Evolutionary conservation across 2,888 invertebrate genomes (phyloP).

Genomic region (Tanytarsus gracilentus): DNA sequence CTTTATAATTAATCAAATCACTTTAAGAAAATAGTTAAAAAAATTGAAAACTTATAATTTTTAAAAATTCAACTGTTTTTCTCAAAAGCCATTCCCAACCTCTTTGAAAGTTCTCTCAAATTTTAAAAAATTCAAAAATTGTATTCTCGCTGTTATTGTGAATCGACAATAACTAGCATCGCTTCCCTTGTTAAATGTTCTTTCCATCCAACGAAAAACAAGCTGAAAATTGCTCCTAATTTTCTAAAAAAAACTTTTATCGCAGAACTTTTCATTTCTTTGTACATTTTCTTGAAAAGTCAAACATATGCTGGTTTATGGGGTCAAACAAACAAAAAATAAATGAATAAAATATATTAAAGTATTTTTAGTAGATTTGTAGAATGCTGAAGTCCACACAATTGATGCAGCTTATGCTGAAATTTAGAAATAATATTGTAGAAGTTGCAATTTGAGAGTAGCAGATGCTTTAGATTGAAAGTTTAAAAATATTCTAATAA

Average conservation of each 20-base stretch:
- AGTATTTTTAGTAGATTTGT: constrained; percentile 12
- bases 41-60: background rate
- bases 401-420: constrained; percentile 16
- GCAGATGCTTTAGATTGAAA: background rate
- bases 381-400: constrained; percentile 26
- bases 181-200: background rate
- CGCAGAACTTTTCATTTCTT: constrained; percentile 21
- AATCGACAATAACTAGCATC: constrained; percentile 30
- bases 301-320: constrained; percentile 28
- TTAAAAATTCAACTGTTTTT: no score
- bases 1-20: no score
- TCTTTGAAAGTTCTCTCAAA: background rate
- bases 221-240: background rate
- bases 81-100: no score
- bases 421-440: background rate
- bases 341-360: background rate
- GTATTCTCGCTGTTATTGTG: constrained; percentile 31
- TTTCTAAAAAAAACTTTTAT: background rate
- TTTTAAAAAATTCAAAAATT: constrained; percentile 20
- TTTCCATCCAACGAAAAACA: no score
- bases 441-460: background rate
- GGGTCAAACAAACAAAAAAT: constrained; percentile 24
- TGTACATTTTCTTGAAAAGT: constrained; percentile 28
- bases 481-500: no score
- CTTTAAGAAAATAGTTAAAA: no score